Evolutionary conservation across 2,797 vertebrate genomes (phyloP).

Genomic region (Micropoecilia bifurca): DNA sequence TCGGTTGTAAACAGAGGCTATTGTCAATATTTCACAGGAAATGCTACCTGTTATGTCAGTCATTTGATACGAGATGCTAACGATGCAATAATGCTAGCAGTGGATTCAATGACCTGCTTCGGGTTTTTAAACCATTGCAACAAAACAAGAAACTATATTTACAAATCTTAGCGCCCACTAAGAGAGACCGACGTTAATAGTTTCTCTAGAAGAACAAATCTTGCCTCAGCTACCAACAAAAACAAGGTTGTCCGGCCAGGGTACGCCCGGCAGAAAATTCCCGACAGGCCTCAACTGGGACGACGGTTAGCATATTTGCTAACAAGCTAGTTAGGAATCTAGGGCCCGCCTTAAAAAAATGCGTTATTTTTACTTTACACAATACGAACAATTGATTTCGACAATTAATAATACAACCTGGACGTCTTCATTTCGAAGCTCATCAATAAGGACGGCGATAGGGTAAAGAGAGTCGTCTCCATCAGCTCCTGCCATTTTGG

Average conservation of each 20-base stretch:
- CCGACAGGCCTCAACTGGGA: slow-evolving; percentile 43
- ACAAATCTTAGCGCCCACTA: fast-evolving
- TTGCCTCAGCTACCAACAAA: neutral
- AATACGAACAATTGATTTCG: neutral
- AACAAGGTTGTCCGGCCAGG: slow-evolving; percentile 13
- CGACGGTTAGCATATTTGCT: slow-evolving; percentile 38
- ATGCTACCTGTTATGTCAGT: neutral
- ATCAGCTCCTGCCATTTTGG: slow-evolving; percentile 89
- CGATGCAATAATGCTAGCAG: slow-evolving; percentile 15
- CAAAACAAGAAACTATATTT: fast-evolving
- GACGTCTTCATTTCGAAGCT: slow-evolving; percentile 88
- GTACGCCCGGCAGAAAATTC: slow-evolving; percentile 52
- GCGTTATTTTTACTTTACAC: fast-evolving
- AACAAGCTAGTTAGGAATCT: slow-evolving; percentile 19
- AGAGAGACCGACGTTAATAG: fast-evolving
- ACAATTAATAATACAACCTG: slow-evolving; percentile 71
- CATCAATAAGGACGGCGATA: slow-evolving; percentile 89
- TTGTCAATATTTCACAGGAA: slow-evolving; percentile 9
- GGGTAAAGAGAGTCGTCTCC: slow-evolving; percentile 90
- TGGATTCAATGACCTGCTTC: slow-evolving; percentile 23
- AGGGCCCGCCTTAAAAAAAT: neutral
- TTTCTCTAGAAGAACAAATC: fast-evolving
- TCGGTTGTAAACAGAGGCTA: fast-evolving
- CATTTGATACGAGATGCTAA: slow-evolving; percentile 9
- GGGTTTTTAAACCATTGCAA: neutral